These are phyloP conservation scores for Ptyas mucosa DNA, from an alignment of 2,113 vertebrate species.

Conservation along the genomic window DNA sequence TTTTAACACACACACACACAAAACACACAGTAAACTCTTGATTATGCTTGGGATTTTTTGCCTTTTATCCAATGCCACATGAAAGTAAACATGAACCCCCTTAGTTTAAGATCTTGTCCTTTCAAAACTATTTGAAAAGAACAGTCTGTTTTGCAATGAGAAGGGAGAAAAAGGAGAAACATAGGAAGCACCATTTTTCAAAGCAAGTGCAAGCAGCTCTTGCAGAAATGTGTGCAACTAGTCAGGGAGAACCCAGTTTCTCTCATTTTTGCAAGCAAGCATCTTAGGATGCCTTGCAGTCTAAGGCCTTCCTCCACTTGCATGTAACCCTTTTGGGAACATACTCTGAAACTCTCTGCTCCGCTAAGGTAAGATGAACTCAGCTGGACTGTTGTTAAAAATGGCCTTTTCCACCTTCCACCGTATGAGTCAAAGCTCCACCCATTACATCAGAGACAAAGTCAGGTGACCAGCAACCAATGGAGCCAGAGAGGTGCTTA, in stretches of 20 bases:
- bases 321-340: neutral
- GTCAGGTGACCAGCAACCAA: neutral
- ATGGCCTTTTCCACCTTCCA: neutral
- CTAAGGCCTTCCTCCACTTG: neutral
- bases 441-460: neutral
- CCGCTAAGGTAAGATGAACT: neutral
- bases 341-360: neutral
- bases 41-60: neutral
- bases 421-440: neutral
- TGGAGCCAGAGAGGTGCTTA: neutral
- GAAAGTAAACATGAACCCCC: constrained; percentile 9
- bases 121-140: constrained; percentile 21
- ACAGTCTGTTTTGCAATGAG: constrained; percentile 19
- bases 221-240: neutral
- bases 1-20: neutral
- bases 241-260: neutral
- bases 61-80: neutral
- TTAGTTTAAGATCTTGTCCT: constrained; percentile 9
- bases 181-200: neutral
- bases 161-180: neutral
- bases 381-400: neutral
- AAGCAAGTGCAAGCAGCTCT: neutral
- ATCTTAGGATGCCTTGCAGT: neutral
- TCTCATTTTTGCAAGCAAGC: neutral
- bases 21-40: neutral